Base-by-base conservation (phyloP, 1,140 invertebrate species). In the Heliconius himera region DNA sequence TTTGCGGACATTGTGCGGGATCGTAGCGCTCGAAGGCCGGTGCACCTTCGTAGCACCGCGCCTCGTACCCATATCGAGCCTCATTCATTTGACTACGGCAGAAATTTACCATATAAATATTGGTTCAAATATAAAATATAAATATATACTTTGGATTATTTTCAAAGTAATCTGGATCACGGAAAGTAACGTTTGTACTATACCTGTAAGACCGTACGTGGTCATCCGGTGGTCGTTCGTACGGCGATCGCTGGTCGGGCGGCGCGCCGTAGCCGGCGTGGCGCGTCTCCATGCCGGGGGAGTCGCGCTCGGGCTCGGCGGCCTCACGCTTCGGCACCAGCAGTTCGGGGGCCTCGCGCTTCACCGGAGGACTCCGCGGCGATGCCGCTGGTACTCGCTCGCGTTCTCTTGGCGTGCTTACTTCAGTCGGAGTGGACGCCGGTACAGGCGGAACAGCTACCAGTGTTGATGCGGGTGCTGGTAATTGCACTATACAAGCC, bases 11-110 rank as follows among this genome's bases (percentile, higher is more conserved):
- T 82, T 93, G 91, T 73, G 90, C 91, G 33, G 96, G 95, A 84
- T 97, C 97, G 91, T 97, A 97, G 22, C 97, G 95, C 86, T 97
- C 97, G 90, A 97, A 97, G 0, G 96, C 96, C 0, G 96, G 95
- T 1, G 95, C 94, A 70, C 95, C 95, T 33, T 96, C 96, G 92
- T 96, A 96, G 49, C 95, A 95, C 73, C 96, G 88, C 16, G 95
- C 92, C 76, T 95, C 94, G 85, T 95, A 95, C 29, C 91, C 91
- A 78, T 94, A 94, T 60, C 93, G 88, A 46, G 91, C 82, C 70
- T 94, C 92, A 84, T 94, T 94, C 91, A 94, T 94, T 93, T 94
- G 93, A 84, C 93, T 94, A 88, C 56, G 80, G 76, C 82, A 74
- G 77, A 81, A 78, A 54, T 77, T 38, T 38, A 72, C 18, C 70